Evolutionary conservation across 2,113 vertebrate species (phyloP).

Genomic region (Brienomyrus longianalis): DNA sequence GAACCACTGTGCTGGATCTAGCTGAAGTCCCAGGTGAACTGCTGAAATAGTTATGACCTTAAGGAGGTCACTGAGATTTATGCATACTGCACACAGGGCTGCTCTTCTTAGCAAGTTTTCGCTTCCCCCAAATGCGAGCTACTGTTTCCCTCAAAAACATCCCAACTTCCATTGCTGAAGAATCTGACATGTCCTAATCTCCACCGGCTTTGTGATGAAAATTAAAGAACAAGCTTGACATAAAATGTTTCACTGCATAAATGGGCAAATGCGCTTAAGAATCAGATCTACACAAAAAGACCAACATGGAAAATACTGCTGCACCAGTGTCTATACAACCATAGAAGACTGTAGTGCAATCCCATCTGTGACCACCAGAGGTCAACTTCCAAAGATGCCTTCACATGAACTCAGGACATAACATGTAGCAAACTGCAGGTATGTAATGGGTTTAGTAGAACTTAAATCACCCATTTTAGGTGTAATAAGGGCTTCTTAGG

Average conservation of each 20-base stretch:
- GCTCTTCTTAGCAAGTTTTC: not conserved
- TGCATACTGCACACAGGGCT: not conserved
- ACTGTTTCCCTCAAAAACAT: not conserved
- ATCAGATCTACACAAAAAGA: not conserved
- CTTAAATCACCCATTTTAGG: not conserved
- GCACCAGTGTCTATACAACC: not conserved
- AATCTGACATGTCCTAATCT: not conserved
- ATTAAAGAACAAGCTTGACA: not conserved
- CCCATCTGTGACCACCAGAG: slow-evolving; percentile 4
- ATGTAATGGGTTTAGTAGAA: not conserved
- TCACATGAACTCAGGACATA: not conserved
- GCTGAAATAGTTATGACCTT: no score
- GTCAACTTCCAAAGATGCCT: not conserved
- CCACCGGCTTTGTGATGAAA: not conserved
- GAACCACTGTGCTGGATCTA: not conserved
- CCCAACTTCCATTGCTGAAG: not conserved
- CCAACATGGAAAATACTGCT: not conserved
- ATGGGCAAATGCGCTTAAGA: not conserved
- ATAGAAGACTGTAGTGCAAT: not conserved
- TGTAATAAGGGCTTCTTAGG: not conserved
- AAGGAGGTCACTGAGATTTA: no score
- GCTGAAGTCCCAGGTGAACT: not conserved
- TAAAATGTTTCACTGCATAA: not conserved
- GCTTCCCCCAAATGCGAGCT: not conserved
- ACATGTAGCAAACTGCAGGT: not conserved